Conservation (phyloP, 2,888 invertebrate genomes). For the Sipha maydis region DNA sequence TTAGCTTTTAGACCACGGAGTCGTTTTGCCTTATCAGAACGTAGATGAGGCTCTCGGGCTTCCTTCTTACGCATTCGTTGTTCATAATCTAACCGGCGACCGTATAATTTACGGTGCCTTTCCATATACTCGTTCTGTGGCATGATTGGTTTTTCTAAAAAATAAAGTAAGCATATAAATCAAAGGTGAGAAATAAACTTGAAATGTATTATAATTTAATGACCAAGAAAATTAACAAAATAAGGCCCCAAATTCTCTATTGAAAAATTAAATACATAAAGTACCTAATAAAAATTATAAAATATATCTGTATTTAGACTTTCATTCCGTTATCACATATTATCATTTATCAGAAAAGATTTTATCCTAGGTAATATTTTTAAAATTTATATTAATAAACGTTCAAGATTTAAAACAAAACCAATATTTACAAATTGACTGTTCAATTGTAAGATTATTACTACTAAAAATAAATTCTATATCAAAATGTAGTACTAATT, state of each 20-base stretch:
- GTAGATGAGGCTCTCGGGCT: conserved; percentile 91
- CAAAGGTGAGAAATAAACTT: neutral
- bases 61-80: conserved; percentile 95
- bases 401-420: neutral
- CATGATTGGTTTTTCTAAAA: conserved; percentile 72
- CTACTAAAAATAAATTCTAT: neutral
- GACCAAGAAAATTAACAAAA: no score
- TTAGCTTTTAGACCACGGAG: conserved; percentile 97
- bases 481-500: neutral
- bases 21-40: conserved; percentile 89
- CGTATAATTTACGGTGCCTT: conserved; percentile 94
- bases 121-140: conserved; percentile 99
- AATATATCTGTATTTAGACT: neutral
- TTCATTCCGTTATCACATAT: neutral
- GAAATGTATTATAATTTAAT: no score
- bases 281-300: no score
- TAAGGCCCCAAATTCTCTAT: no score
- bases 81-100: conserved; percentile 96
- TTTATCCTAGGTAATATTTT: neutral
- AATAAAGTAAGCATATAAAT: neutral
- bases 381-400: neutral
- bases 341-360: neutral
- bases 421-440: neutral
- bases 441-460: neutral
- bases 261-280: no score